A percentile compares a stretch with the other conserved stretches of the same genome.
Conservation (phyloP, 2,888 invertebrate species). For the Drosophila recens region DNA sequence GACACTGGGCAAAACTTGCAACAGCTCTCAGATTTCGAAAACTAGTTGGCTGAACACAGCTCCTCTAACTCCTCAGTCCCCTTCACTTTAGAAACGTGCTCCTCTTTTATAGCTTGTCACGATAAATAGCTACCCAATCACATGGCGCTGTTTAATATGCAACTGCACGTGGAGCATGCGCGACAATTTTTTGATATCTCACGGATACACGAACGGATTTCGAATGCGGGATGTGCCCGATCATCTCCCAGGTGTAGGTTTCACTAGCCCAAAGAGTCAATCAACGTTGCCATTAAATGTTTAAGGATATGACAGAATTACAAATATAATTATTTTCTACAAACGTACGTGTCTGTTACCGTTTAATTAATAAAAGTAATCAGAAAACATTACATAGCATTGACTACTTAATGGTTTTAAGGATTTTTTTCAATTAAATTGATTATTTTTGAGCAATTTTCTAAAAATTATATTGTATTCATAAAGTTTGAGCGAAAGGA, state of each 20-base stretch:
- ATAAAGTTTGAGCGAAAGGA: too few relatives aligned
- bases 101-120: slow-evolving; percentile 3
- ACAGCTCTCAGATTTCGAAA: slow-evolving; percentile 19
- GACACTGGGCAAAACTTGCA: slow-evolving; percentile 5
- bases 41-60: slow-evolving; percentile 4
- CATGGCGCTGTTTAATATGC: slow-evolving; percentile 17
- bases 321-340: too few relatives aligned
- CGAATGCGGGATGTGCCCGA: slow-evolving; percentile 6
- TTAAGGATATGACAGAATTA: too few relatives aligned
- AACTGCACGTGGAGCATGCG: slow-evolving; percentile 26
- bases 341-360: too few relatives aligned
- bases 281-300: too few relatives aligned
- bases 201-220: slow-evolving; percentile 11
- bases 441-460: too few relatives aligned
- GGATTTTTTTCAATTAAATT: too few relatives aligned
- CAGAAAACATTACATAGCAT: too few relatives aligned
- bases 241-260: neutral
- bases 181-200: slow-evolving; percentile 17
- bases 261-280: neutral
- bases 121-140: slow-evolving; percentile 36
- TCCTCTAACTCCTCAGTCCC: neutral
- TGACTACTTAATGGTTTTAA: too few relatives aligned
- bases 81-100: neutral
- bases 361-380: too few relatives aligned
- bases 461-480: too few relatives aligned